phyloP scores from a whole-genome alignment of 1,140 invertebrate species.

The Aphaenogaster ashmeadi region DNA sequence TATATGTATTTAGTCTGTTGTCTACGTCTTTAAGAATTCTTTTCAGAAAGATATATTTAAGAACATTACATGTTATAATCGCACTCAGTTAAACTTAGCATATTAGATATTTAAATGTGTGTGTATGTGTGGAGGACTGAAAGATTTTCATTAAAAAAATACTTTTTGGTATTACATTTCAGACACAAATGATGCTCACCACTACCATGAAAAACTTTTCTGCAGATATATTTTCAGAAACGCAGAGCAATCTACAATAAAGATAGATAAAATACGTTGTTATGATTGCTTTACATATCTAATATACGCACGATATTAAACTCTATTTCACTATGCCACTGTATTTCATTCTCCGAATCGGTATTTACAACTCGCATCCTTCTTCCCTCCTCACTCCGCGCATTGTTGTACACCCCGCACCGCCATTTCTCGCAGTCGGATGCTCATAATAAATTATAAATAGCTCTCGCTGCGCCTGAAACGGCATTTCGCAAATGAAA shows the following conservation, averaged over 20 bases:
- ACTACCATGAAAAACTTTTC: constrained; percentile 69
- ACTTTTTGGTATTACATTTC: not conserved
- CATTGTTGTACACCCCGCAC: constrained; percentile 48
- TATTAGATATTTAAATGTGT: not conserved
- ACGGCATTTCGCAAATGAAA: constrained; percentile 76
- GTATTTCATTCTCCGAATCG: constrained; percentile 78
- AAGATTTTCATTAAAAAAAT: not conserved
- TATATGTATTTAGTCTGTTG: too few relatives aligned
- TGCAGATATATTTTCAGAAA: constrained; percentile 77
- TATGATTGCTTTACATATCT: constrained; percentile 58
- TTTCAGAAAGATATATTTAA: too few relatives aligned
- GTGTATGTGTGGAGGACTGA: not conserved
- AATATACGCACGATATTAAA: constrained; percentile 67
- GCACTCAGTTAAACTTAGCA: too few relatives aligned
- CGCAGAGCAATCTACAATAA: constrained; percentile 77
- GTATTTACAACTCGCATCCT: constrained; percentile 79
- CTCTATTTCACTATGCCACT: constrained; percentile 66
- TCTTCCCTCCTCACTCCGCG: constrained; percentile 29
- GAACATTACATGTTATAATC: too few relatives aligned
- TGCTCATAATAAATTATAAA: constrained; percentile 83
- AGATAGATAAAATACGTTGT: constrained; percentile 81
- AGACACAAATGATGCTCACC: constrained; percentile 17
- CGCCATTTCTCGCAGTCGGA: constrained; percentile 67
- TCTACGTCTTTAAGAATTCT: too few relatives aligned
- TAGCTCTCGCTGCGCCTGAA: constrained; percentile 74